Percentiles rank a stretch among this genome's conserved stretches.
Conservation (phyloP, 2,113 vertebrate species). For the Lophotis ruficrista region DNA sequence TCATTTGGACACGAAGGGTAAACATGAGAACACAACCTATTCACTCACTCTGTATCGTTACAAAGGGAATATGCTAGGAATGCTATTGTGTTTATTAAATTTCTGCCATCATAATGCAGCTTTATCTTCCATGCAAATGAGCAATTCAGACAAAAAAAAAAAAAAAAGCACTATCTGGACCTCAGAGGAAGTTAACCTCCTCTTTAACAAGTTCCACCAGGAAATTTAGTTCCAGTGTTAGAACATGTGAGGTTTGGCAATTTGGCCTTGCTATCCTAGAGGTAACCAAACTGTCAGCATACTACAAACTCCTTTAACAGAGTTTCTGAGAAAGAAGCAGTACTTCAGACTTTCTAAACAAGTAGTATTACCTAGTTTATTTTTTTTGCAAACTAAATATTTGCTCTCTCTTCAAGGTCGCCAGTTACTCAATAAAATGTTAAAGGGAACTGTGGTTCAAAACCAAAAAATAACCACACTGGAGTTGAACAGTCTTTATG, state of each 20-base stretch:
- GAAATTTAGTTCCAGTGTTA: not conserved
- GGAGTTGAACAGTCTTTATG: not conserved
- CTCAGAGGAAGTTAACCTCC: not conserved
- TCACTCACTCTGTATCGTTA: not conserved
- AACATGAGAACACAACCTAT: not conserved
- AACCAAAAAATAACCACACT: not conserved
- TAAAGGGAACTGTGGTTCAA: not conserved
- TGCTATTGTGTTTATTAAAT: not conserved
- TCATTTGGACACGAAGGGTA: too few relatives aligned
- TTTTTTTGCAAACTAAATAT: not conserved
- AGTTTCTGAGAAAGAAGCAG: not conserved
- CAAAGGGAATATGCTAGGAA: not conserved
- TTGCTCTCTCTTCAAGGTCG: not conserved
- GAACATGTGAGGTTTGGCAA: fast-evolving
- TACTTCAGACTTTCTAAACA: not conserved
- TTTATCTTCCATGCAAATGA: not conserved
- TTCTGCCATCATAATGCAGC: not conserved
- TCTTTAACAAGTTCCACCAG: not conserved
- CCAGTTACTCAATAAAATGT: not conserved
- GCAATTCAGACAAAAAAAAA: fast-evolving
- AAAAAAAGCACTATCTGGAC: not conserved
- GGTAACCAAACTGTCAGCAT: not conserved
- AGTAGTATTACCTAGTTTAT: not conserved
- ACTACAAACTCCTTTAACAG: not conserved
- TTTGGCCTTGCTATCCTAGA: not conserved